Conservation (phyloP, 2,888 invertebrate species). For the Aphrophora alni region DNA sequence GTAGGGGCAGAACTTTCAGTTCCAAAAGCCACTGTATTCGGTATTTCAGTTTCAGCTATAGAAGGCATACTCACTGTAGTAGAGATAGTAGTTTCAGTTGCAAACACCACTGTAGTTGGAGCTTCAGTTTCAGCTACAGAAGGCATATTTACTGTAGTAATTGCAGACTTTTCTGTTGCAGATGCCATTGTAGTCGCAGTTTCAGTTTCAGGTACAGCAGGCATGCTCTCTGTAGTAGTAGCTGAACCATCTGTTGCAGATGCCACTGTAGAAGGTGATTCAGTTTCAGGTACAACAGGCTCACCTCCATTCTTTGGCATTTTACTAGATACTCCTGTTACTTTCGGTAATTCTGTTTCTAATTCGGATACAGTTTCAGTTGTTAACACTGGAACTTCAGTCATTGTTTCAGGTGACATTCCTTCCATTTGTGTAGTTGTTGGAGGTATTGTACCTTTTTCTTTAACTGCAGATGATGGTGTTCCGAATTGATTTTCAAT, state of each 20-base stretch:
- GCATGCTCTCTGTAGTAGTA: not conserved
- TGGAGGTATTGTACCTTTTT: no score
- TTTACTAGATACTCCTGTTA: slow-evolving; percentile 21
- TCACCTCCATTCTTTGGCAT: slow-evolving; percentile 35
- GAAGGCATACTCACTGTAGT: not conserved
- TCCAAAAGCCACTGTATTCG: not conserved
- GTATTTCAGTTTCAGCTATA: not conserved
- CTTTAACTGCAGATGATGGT: not conserved
- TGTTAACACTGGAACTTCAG: no score
- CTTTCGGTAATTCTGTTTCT: slow-evolving; percentile 16
- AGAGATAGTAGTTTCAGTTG: no score
- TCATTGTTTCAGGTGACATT: not conserved
- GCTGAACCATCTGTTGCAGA: not conserved
- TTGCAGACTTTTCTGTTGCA: not conserved
- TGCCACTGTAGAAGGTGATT: slow-evolving; percentile 5
- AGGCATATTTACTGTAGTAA: not conserved
- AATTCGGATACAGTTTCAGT: not conserved
- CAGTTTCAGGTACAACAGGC: slow-evolving; percentile 21
- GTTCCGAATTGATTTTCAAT: not conserved
- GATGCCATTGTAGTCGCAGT: not conserved
- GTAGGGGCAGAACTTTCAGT: not conserved
- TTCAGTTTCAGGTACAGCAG: not conserved
- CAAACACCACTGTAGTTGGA: not conserved
- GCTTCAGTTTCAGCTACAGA: not conserved
- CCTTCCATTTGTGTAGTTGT: not conserved